Percentiles rank a stretch among this genome's conserved stretches.
Conservation (phyloP, 2,888 invertebrate genomes). For the Lordiphosa andalusiaca region DNA sequence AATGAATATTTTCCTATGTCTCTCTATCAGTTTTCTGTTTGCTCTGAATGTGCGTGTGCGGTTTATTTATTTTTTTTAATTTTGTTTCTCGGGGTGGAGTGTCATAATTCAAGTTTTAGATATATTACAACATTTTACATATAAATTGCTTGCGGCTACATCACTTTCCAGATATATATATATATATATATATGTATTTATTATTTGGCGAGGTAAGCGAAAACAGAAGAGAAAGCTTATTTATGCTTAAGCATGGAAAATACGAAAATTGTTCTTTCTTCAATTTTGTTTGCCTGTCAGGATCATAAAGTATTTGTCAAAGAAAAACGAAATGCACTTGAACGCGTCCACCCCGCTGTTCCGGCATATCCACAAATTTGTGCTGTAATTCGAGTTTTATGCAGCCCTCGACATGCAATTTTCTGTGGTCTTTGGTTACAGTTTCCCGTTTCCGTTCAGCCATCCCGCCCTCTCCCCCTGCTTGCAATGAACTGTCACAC, state of each 20-base stretch:
- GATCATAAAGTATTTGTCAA: conserved; percentile 37
- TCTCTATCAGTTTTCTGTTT: conserved; percentile 41
- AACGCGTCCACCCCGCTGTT: background rate
- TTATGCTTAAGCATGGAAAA: background rate
- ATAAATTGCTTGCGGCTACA: conserved; percentile 60
- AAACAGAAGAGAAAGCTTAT: too few species aligned
- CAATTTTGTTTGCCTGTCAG: background rate
- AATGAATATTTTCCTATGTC: conserved; percentile 20
- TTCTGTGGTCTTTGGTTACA: conserved; percentile 61
- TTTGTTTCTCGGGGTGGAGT: conserved; percentile 17
- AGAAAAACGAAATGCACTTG: conserved; percentile 37
- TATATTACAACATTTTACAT: conserved; percentile 57
- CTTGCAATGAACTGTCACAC: conserved; percentile 34
- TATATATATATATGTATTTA: conserved; percentile 40
- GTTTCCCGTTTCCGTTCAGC: conserved; percentile 23
- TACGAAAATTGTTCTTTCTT: background rate
- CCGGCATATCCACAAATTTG: conserved; percentile 41
- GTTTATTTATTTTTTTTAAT: conserved; percentile 18
- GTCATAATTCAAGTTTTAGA: conserved; percentile 65
- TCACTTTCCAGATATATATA: conserved; percentile 44
- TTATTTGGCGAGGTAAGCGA: conserved; percentile 12
- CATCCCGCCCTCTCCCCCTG: conserved; percentile 4
- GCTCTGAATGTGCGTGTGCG: conserved; percentile 24
- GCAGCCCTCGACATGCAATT: conserved; percentile 66
- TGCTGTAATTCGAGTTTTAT: conserved; percentile 62